Evolutionary conservation across 2,113 vertebrate species (phyloP), one percentile per base, ranked within the genome.

Genomic region (Podarcis cretensis): DNA sequence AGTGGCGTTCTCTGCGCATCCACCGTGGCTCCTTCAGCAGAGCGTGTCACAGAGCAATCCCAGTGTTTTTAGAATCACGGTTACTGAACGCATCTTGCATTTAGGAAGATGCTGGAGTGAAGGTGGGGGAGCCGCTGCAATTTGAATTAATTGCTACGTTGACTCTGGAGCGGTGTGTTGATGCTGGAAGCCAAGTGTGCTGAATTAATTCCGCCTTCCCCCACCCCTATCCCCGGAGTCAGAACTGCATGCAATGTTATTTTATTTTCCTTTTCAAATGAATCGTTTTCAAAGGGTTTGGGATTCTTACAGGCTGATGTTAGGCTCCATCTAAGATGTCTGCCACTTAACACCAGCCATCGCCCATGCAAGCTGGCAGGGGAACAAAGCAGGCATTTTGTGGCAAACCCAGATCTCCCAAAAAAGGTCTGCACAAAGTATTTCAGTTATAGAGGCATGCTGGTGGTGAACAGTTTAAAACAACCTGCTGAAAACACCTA

Each of bases 121-220:
- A 43, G 21, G 21, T 25, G 92, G 86, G 86, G 93, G 73, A 92
- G 93, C 92, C 89, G 84, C 0, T 85, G 91, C 94, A 94, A 94
- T 95, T 92, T 93, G 92, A 94, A 93, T 93, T 95, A 95, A 96
- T 95, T 94, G 90, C 93, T 78, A 75, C 91, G 93, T 94, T 95
- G 94, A 94, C 92, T 95, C 35, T 95, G 75, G 75, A 95, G 89
- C 90, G 91, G 85, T 90, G 0, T 95, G 93, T 93, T 95, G 93
- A 86, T 77, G 79, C 88, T 93, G 93, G 92, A 92, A 93, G 92
- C 73, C 85, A 89, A 92, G 92, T 73, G 89, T n/a, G 73, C 89
- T 87, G 89, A 91, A 91, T 6, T 78, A 86, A 84, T 91, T 91
- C 48, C 48, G 59, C 18, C 13, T 63, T 63, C 59, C 59, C 94